These are phyloP conservation scores for Pyralis farinalis DNA, from an alignment of 2,888 invertebrate genomes.

Conservation along the genomic window DNA sequence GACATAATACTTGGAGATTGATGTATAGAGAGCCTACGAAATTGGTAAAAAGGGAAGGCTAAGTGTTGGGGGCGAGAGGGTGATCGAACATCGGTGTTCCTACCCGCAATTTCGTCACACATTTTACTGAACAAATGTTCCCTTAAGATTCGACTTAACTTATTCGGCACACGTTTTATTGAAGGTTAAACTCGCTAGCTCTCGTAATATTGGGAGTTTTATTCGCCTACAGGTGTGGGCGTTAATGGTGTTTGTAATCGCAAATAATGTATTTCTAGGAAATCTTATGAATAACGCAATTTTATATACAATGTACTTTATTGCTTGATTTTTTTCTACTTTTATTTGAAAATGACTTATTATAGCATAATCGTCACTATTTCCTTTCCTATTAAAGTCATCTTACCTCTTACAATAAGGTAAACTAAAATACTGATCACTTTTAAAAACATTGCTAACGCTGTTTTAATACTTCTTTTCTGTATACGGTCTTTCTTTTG, in stretches of 20 bases:
- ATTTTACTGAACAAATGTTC: constrained; percentile 75
- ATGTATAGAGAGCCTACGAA: constrained; percentile 75
- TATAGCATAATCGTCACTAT: too few species aligned
- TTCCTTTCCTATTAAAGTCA: too few species aligned
- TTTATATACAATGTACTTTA: too few species aligned
- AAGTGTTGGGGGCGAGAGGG: constrained; percentile 67
- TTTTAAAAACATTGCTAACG: too few species aligned
- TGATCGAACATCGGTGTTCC: constrained; percentile 58
- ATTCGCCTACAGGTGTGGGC: constrained; percentile 46
- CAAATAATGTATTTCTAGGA: constrained; percentile 8
- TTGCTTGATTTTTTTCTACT: too few species aligned
- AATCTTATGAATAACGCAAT: not conserved
- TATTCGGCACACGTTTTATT: constrained; percentile 73
- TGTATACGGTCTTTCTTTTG: too few species aligned
- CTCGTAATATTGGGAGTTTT: constrained; percentile 45
- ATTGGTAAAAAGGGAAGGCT: constrained; percentile 79
- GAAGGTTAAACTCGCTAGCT: constrained; percentile 56
- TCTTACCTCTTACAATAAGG: too few species aligned
- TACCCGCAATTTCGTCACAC: constrained; percentile 76
- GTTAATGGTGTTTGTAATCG: constrained; percentile 36
- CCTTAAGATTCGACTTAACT: constrained; percentile 69
- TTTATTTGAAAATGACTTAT: too few species aligned
- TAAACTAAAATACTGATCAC: too few species aligned
- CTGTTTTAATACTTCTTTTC: too few species aligned
- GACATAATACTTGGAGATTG: constrained; percentile 71